These are phyloP conservation scores for Meiosimyza platycephala DNA, from an alignment of 2,888 invertebrate species.

Conservation along the genomic window DNA sequence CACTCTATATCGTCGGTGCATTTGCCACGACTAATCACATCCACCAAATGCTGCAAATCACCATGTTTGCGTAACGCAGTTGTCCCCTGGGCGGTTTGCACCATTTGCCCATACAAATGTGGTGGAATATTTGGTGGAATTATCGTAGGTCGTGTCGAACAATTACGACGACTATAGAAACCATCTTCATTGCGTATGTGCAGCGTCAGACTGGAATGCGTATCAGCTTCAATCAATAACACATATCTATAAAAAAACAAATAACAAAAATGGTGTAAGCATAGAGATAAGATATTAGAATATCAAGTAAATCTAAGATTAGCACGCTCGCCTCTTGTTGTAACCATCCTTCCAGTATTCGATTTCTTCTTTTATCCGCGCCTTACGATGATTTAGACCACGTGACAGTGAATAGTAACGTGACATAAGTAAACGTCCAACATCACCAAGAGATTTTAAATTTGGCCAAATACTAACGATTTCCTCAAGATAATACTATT, in stretches of 20 bases:
- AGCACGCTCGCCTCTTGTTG: conserved; percentile 73
- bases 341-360: conserved; percentile 82
- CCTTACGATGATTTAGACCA: conserved; percentile 76
- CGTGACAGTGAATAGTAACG: conserved; percentile 79
- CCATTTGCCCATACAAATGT: conserved; percentile 88
- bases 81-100: conserved; percentile 73
- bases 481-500: conserved; percentile 78
- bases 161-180: conserved; percentile 76
- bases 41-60: conserved; percentile 59
- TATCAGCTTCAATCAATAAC: conserved; percentile 86
- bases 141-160: conserved; percentile 71
- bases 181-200: conserved; percentile 85
- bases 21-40: conserved; percentile 67
- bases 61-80: conserved; percentile 61
- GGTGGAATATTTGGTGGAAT: conserved; percentile 70
- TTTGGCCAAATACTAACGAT: conserved; percentile 80
- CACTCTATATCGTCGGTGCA: conserved; percentile 78
- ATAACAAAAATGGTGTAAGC: conserved; percentile 31
- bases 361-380: conserved; percentile 78
- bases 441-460: conserved; percentile 78
- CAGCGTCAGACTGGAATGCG: conserved; percentile 88
- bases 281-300: neutral
- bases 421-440: conserved; percentile 81
- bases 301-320: conserved; percentile 33
- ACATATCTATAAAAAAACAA: conserved; percentile 77